Conservation (phyloP, 2,797 vertebrate species). For the Lates japonicus region DNA sequence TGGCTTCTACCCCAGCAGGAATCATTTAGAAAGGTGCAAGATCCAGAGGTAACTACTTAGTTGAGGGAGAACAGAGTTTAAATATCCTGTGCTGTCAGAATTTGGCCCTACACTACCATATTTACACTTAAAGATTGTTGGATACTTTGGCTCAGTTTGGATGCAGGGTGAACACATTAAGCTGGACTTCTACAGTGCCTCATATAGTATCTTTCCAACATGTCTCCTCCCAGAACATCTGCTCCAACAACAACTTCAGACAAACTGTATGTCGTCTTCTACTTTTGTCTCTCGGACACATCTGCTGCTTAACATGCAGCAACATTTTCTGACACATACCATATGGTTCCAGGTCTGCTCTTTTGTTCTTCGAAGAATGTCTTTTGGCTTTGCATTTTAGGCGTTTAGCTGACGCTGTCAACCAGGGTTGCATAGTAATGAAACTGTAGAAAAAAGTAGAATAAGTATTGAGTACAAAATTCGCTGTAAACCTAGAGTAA, state of each 20-base stretch:
- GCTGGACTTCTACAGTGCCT: neutral
- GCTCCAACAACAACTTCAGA: conserved; percentile 49
- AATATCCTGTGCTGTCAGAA: too few relatives aligned
- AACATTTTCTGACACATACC: conserved; percentile 53
- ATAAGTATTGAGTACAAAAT: neutral
- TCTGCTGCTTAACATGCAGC: conserved; percentile 53
- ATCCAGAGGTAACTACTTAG: neutral
- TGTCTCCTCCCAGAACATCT: conserved; percentile 45
- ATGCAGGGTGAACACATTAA: conserved; percentile 4
- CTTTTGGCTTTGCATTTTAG: conserved; percentile 43
- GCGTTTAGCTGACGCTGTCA: conserved; percentile 35
- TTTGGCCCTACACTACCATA: neutral
- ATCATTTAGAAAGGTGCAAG: conserved; percentile 2
- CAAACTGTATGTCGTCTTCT: conserved; percentile 53
- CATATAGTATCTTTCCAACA: neutral
- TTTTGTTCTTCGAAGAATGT: conserved; percentile 43
- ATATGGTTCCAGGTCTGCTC: conserved; percentile 56
- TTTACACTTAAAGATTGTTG: neutral
- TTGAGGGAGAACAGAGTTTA: neutral
- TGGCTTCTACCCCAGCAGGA: conserved; percentile 1
- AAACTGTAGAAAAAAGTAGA: neutral
- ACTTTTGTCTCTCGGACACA: conserved; percentile 48
- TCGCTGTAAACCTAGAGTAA: conserved; percentile 2
- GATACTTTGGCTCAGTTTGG: neutral
- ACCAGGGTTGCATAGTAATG: conserved; percentile 1